Evolutionary conservation across 2,888 invertebrate genomes (phyloP).

Genomic region (Idaea dimidiata): DNA sequence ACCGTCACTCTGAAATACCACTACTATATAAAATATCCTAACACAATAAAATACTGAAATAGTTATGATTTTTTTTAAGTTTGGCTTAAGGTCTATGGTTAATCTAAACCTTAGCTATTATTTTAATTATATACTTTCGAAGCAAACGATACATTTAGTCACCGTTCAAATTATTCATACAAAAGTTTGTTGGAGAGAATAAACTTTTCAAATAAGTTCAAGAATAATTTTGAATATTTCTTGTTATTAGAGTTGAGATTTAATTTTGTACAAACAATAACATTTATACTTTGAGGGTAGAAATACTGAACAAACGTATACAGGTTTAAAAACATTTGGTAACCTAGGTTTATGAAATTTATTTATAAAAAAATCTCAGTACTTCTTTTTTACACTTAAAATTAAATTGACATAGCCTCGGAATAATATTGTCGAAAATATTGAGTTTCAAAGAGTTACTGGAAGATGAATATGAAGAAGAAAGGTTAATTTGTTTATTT

Average conservation of each 20-base stretch:
- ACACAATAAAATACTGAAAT: no score
- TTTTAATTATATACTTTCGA: neutral
- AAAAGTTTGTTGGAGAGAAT: slow-evolving; percentile 7
- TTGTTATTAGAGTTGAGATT: slow-evolving; percentile 11
- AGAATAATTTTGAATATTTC: slow-evolving; percentile 16
- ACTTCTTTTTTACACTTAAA: neutral
- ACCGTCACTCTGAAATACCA: no score
- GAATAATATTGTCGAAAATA: no score
- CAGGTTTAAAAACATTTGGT: slow-evolving; percentile 6
- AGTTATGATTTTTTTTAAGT: neutral
- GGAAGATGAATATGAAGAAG: no score
- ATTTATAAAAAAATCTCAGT: neutral
- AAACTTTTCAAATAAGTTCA: slow-evolving; percentile 22
- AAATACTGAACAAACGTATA: slow-evolving; percentile 16
- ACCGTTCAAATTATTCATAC: neutral
- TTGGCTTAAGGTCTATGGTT: neutral
- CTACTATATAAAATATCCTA: no score
- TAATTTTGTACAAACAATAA: slow-evolving; percentile 18
- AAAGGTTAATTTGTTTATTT: no score
- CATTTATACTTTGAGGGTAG: slow-evolving; percentile 11
- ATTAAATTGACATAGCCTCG: no score
- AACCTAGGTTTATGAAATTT: neutral
- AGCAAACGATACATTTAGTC: neutral
- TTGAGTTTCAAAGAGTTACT: no score
- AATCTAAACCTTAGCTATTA: neutral